Conservation (phyloP, 2,113 vertebrate species). For the Zeus faber region DNA sequence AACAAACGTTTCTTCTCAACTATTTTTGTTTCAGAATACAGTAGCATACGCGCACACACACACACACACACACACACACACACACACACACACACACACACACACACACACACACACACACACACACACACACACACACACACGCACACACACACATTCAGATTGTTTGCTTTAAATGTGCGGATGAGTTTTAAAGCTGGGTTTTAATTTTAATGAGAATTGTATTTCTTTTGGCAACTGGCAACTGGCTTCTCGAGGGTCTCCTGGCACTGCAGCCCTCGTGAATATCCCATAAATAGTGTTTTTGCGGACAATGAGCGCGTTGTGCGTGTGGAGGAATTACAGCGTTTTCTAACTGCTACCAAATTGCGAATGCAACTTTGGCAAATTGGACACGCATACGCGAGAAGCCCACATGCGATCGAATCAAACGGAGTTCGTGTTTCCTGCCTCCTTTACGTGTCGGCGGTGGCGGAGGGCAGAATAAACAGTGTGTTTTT, state of each 20-base stretch:
- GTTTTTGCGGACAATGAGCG: slow-evolving; percentile 64
- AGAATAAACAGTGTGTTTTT: slow-evolving; percentile 29
- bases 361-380: slow-evolving; percentile 36
- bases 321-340: slow-evolving; percentile 57
- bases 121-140: not conserved
- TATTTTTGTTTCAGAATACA: no score
- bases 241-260: slow-evolving; percentile 51
- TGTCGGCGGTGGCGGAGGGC: slow-evolving; percentile 42
- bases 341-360: slow-evolving; percentile 41
- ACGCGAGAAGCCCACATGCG: slow-evolving; percentile 24
- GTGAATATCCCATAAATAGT: slow-evolving; percentile 53
- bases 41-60: not conserved
- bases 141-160: not conserved
- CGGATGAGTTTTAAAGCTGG: slow-evolving; percentile 57
- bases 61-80: not conserved
- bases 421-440: slow-evolving; percentile 40
- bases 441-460: slow-evolving; percentile 7
- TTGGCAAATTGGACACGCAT: slow-evolving; percentile 34
- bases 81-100: not conserved
- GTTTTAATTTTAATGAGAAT: slow-evolving; percentile 61
- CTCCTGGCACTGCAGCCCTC: slow-evolving; percentile 59
- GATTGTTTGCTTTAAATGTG: slow-evolving; percentile 24
- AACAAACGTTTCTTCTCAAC: no score
- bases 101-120: not conserved
- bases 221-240: slow-evolving; percentile 53